Base-by-base conservation (phyloP, 2,888 invertebrate genomes). In the Perizoma affinitatum region DNA sequence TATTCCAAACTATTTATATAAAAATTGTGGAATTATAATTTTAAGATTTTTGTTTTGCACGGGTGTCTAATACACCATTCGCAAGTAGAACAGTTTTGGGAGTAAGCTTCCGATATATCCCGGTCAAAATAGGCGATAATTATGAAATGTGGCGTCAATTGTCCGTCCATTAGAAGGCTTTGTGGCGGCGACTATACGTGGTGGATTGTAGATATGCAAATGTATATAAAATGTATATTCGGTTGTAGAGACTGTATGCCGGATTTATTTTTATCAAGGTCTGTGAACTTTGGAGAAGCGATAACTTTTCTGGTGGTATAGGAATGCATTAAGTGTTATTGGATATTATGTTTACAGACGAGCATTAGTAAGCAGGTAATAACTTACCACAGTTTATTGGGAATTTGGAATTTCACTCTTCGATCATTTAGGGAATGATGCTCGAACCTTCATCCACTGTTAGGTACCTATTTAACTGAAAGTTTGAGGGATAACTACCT, bases 111-210 rank as follows among this genome's bases (percentile, higher is more conserved):
- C 83, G 85, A 89, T 89, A 86, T 83, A 84, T 85, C 84, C 82
- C 87, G 79, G 85, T 88, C 87, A 88, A 89, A 89, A 89, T 89
- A 88, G 89, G 78, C 86, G 86, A 90, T 91, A 88, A 90, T 90
- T 90, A 90, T 90, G 90, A 90, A 86, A 87, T 90, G 84, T 87
- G 80, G 82, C 83, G 81, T 82, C 87, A 85, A 90, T 88, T 90
- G 89, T 89, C 84, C 84, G 78, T 72, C 86, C 84, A 88, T 90
- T 89, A 88, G 80, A 70, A 80, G 81, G 89, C 88, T 89, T 88
- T 88, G 88, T 87, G 79, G 81, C 79, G 75, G 71, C 70, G 71
- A 63, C 67, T 75, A 75, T 80, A 80, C 78, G 82, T 82, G 81
- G 72, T 61, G 57, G 74, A 70, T 54, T 36, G 82, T 77, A 82